These are phyloP conservation scores for Acronicta aceris DNA, from an alignment of 2,888 invertebrate genomes.

Conservation along the genomic window DNA sequence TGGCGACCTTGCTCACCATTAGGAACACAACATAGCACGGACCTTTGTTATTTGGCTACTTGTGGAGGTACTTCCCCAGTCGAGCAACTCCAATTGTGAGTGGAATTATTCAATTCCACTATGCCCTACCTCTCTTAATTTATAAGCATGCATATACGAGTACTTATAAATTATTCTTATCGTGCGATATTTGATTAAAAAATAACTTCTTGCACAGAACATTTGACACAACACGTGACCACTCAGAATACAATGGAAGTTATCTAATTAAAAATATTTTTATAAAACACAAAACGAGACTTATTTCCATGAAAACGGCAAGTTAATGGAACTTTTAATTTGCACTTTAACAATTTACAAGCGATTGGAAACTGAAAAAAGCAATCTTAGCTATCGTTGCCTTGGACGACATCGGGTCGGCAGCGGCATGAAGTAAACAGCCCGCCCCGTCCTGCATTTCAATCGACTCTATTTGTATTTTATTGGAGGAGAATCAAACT, in stretches of 20 bases:
- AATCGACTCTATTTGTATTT: constrained; percentile 87
- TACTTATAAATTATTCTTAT: too few relatives aligned
- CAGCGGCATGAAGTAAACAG: constrained; percentile 81
- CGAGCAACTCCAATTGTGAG: too few relatives aligned
- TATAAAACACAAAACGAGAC: constrained; percentile 14
- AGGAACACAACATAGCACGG: too few relatives aligned
- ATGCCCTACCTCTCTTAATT: too few relatives aligned
- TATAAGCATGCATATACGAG: too few relatives aligned
- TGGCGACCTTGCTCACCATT: too few relatives aligned
- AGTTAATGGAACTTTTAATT: constrained; percentile 70
- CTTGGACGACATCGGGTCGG: constrained; percentile 70
- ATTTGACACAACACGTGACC: too few relatives aligned
- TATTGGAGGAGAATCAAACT: constrained; percentile 78
- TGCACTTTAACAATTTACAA: constrained; percentile 80
- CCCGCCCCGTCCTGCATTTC: constrained; percentile 84
- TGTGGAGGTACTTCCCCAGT: too few relatives aligned
- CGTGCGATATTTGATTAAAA: too few relatives aligned
- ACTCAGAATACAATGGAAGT: not conserved
- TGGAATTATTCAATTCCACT: too few relatives aligned
- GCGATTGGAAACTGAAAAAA: constrained; percentile 81
- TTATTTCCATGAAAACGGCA: constrained; percentile 26
- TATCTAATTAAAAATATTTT: constrained; percentile 2
- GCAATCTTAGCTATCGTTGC: constrained; percentile 84
- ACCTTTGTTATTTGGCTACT: too few relatives aligned
- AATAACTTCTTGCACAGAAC: too few relatives aligned